Percentiles rank a stretch among this genome's conserved stretches.
Conservation (phyloP, 2,797 vertebrate genomes). For the Clarias platycephalus region DNA sequence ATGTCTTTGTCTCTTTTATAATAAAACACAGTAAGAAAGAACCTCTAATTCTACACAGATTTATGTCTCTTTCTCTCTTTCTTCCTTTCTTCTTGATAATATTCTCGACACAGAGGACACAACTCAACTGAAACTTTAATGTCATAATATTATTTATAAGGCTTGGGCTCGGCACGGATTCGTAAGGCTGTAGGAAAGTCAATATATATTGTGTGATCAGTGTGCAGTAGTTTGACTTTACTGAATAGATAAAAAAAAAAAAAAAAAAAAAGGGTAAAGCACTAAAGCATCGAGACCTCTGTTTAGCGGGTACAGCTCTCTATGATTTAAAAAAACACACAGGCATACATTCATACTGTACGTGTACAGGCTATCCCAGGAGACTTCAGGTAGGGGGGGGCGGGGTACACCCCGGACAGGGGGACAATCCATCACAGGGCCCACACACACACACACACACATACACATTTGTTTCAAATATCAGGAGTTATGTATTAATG, state of each 20-base stretch:
- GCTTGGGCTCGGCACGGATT: background rate
- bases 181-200: background rate
- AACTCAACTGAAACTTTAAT: conserved; percentile 21
- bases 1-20: conserved; percentile 46
- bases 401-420: too few species aligned
- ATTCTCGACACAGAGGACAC: conserved; percentile 5
- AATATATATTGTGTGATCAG: too few species aligned
- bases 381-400: too few species aligned
- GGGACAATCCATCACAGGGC: too few species aligned
- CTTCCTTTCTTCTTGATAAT: background rate
- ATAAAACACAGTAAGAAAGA: conserved; percentile 42
- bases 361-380: too few species aligned
- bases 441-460: too few species aligned
- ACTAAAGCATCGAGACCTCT: background rate
- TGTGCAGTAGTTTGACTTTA: background rate
- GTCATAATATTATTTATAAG: background rate
- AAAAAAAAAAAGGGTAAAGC: background rate
- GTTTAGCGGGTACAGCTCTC: background rate
- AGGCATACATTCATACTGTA: too few species aligned
- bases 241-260: background rate
- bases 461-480: background rate
- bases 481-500: background rate
- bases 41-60: conserved; percentile 33
- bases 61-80: conserved; percentile 17
- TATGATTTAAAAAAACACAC: background rate